These are phyloP conservation scores for Trichomalopsis sarcophagae DNA, from an alignment of 1,140 invertebrate species.

Conservation along the genomic window DNA sequence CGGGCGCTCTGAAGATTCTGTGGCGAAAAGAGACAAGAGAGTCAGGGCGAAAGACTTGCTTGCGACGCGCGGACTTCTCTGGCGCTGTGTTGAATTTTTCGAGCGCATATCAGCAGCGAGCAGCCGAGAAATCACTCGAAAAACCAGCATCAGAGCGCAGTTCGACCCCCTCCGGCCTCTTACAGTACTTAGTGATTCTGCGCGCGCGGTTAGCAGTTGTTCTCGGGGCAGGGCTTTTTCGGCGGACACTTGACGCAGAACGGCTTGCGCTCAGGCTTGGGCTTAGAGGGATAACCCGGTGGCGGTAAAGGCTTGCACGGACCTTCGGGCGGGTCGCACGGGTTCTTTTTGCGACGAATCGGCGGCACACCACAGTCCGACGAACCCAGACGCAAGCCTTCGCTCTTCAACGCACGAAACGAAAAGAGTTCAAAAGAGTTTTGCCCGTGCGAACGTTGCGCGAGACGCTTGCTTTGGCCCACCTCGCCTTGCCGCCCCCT, in stretches of 20 bases:
- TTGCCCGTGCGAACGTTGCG: neutral
- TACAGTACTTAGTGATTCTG: neutral
- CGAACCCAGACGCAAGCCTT: constrained; percentile 58
- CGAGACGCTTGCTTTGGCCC: constrained; percentile 1
- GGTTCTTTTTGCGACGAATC: constrained; percentile 54
- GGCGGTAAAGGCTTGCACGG: constrained; percentile 60
- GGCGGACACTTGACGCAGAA: constrained; percentile 67
- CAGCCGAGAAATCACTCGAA: neutral
- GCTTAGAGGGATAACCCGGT: constrained; percentile 62
- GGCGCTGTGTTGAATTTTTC: neutral
- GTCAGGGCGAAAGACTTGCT: neutral
- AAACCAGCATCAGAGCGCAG: neutral
- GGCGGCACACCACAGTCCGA: constrained; percentile 58
- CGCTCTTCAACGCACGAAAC: constrained; percentile 2
- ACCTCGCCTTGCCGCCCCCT: constrained; percentile 37
- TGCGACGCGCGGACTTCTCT: neutral
- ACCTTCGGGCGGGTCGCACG: constrained; percentile 63
- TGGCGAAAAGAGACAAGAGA: neutral
- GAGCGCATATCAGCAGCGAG: neutral
- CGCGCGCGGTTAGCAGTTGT: neutral
- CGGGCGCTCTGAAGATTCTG: neutral
- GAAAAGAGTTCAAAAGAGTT: neutral
- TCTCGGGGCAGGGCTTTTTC: constrained; percentile 63
- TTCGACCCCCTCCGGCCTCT: constrained; percentile 21
- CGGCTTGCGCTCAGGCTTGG: constrained; percentile 59